A percentile compares a stretch with the other conserved stretches of the same genome.
Evolutionary conservation across 2,888 invertebrate species (phyloP).

Genomic region (Melanargia galathea): DNA sequence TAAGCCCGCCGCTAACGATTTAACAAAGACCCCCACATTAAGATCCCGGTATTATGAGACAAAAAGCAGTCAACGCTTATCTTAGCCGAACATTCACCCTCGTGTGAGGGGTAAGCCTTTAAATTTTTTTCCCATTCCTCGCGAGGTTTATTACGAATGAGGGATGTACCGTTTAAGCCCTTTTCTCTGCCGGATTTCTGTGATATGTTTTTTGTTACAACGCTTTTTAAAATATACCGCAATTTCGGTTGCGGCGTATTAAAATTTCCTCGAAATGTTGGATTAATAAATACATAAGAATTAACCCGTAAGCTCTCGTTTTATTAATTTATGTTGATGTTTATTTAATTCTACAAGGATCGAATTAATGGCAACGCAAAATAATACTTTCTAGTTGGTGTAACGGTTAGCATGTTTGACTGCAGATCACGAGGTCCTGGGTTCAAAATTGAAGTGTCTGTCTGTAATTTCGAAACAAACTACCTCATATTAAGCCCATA

Average conservation of each 20-base stretch:
- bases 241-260: background rate
- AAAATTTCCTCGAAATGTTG: background rate
- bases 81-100: conserved; percentile 65
- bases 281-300: background rate
- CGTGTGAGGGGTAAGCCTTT: conserved; percentile 38
- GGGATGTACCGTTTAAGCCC: conserved; percentile 19
- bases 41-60: conserved; percentile 49
- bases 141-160: conserved; percentile 34
- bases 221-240: background rate
- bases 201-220: conserved; percentile 11
- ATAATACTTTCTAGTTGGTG: too few species aligned
- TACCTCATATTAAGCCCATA: too few species aligned
- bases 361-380: too few species aligned
- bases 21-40: conserved; percentile 34
- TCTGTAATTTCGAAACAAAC: too few species aligned
- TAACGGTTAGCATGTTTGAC: too few species aligned
- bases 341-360: background rate
- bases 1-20: conserved; percentile 23
- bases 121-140: conserved; percentile 38
- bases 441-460: too few species aligned
- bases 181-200: conserved; percentile 7
- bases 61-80: conserved; percentile 70
- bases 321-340: background rate
- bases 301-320: background rate
- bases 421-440: too few species aligned